Base-by-base conservation (phyloP, 2,113 vertebrate genomes). In the Thinocorus orbignyianus region DNA sequence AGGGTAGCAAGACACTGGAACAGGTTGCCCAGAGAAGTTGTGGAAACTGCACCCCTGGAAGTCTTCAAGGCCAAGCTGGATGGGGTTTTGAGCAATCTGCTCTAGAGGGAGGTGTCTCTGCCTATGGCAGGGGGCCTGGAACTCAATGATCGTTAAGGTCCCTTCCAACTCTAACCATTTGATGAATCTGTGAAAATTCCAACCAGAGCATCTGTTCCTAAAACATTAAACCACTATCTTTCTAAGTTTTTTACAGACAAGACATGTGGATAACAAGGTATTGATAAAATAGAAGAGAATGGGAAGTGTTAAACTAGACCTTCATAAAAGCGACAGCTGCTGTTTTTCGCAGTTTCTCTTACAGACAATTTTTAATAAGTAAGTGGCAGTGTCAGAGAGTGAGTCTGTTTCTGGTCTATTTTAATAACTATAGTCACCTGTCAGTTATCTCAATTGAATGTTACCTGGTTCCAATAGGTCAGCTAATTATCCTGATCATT, bases 401-500 rank as follows among this genome's bases (percentile, higher is more conserved):
- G 42, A 79, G 17, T 65, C 54, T 86, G 23, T 48, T 96, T 83
- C 61, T 81, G 46, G 19, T 93, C 33, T 88, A 6, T 92, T 93
- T 94, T 94, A 96, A 93, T 87, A 95, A 88, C 42, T 88, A 39
- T 54, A 33, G 44, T 88, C 92, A 95, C 65, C 55, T 95, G 94
- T 94, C 90, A 89, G 78, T 92, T 95, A 91, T 71, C 80, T 96
- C 94, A 93, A 58, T 95, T 97, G 86, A 97, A 86, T 88, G 41
- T 69, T 94, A 86, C 88, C 85, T 64, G 8, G 80, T 95, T 95
- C 82, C 87, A 93, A 55, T 92, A 95, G 92, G 93, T 92, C 86
- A 96, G 73, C 41, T 92, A 97, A 96, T 97, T 97, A 97, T 92
- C 81, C 71, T 94, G 92, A 94, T 97, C 77, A 95, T 97, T 97